Evolutionary conservation across 2,888 invertebrate species (phyloP).

Genomic region (Agrotis ipsilon): DNA sequence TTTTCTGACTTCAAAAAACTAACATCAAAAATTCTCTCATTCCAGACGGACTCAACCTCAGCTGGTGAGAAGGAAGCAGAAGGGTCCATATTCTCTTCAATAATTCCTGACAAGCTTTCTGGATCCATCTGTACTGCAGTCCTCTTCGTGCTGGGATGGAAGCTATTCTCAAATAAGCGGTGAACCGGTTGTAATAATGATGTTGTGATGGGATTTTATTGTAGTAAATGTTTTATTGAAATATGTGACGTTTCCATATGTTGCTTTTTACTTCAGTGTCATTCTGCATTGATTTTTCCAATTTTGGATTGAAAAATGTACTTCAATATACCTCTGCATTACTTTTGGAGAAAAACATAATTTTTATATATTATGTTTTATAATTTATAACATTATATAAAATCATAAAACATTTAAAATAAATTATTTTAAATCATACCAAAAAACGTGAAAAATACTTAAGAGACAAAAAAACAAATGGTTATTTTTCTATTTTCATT

Average conservation of each 20-base stretch:
- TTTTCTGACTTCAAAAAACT: neutral
- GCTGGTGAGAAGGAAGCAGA: constrained; percentile 72
- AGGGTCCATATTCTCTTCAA: constrained; percentile 90
- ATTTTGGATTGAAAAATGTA: neutral
- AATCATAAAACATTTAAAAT: neutral
- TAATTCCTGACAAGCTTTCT: constrained; percentile 90
- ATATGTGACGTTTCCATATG: constrained; percentile 24
- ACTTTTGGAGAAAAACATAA: no score
- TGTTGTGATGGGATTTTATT: constrained; percentile 36
- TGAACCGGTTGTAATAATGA: constrained; percentile 77
- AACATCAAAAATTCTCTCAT: constrained; percentile 53
- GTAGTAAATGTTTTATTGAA: constrained; percentile 49
- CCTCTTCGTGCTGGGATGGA: constrained; percentile 92
- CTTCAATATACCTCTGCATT: no score
- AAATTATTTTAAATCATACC: neutral
- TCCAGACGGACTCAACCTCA: constrained; percentile 83
- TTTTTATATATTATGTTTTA: no score
- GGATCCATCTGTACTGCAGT: constrained; percentile 92
- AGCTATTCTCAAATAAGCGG: constrained; percentile 89
- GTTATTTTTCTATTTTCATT: neutral
- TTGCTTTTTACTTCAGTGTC: neutral
- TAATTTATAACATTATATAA: no score
- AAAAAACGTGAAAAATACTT: neutral
- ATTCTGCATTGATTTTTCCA: no score
- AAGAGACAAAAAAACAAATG: no score